Evolutionary conservation across 2,113 vertebrate species (phyloP).

Genomic region (Solenodon paradoxus): DNA sequence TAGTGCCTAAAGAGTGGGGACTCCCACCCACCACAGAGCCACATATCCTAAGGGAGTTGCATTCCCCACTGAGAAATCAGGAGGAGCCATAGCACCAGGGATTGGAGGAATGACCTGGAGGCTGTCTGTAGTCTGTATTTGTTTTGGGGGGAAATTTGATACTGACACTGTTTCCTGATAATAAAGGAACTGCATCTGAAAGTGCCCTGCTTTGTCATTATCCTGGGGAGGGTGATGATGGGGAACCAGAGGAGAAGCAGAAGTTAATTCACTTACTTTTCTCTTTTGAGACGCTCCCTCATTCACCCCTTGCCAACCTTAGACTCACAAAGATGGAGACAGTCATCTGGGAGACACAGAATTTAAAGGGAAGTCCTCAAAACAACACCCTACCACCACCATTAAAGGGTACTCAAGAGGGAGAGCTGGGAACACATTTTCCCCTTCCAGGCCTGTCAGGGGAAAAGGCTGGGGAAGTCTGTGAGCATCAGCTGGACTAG

Average conservation of each 20-base stretch:
- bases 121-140: constrained; percentile 51
- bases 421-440: neutral
- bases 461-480: constrained; percentile 78
- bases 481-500: constrained; percentile 91
- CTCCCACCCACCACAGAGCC: neutral
- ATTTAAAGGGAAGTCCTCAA: neutral
- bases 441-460: neutral
- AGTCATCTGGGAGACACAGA: neutral
- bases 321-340: constrained; percentile 14
- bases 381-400: neutral
- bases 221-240: neutral
- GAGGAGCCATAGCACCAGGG: neutral
- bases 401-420: neutral
- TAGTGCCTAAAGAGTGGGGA: constrained; percentile 50
- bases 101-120: neutral
- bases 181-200: constrained; percentile 75
- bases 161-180: constrained; percentile 71
- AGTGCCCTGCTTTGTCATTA: neutral
- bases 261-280: neutral
- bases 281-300: neutral
- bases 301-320: neutral
- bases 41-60: neutral
- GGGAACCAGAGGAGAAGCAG: neutral
- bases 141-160: constrained; percentile 45
- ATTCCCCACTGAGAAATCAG: neutral